phyloP scores from a whole-genome alignment of 2,113 vertebrate genomes.

The Rhea americana region DNA sequence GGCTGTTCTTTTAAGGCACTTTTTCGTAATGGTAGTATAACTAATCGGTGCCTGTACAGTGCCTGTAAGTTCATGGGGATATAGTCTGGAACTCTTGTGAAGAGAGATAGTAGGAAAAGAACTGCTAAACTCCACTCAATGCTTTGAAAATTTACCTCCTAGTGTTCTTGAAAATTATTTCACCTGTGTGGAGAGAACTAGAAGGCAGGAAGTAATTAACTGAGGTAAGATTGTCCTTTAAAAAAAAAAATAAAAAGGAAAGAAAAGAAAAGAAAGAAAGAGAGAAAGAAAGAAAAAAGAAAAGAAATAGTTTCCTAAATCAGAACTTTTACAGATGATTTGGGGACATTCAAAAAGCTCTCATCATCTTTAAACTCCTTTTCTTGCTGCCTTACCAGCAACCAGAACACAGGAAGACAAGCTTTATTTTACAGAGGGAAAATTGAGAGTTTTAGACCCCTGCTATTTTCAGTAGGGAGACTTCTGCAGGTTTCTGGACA shows the following conservation, averaged over 20 bases:
- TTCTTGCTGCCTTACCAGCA: neutral
- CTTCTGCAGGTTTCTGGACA: neutral
- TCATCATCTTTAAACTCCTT: neutral
- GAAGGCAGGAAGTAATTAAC: neutral
- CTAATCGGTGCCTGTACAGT: neutral
- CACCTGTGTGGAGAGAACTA: neutral
- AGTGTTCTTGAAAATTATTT: constrained; percentile 34
- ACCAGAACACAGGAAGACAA: neutral
- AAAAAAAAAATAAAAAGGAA: too few relatives aligned
- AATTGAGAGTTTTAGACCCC: neutral
- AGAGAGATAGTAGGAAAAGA: neutral
- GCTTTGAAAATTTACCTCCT: constrained; percentile 39
- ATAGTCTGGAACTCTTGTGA: neutral
- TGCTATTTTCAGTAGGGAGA: neutral
- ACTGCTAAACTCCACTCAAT: neutral
- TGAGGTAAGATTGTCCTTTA: neutral
- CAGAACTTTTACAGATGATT: neutral
- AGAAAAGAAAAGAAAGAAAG: neutral
- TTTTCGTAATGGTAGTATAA: neutral
- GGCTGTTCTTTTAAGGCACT: neutral
- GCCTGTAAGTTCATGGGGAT: neutral
- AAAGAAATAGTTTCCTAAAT: neutral
- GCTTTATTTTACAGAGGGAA: neutral
- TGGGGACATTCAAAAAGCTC: neutral
- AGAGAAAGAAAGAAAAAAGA: too few relatives aligned